Conservation (phyloP, 1,140 invertebrate species). For the Ooceraea biroi region DNA sequence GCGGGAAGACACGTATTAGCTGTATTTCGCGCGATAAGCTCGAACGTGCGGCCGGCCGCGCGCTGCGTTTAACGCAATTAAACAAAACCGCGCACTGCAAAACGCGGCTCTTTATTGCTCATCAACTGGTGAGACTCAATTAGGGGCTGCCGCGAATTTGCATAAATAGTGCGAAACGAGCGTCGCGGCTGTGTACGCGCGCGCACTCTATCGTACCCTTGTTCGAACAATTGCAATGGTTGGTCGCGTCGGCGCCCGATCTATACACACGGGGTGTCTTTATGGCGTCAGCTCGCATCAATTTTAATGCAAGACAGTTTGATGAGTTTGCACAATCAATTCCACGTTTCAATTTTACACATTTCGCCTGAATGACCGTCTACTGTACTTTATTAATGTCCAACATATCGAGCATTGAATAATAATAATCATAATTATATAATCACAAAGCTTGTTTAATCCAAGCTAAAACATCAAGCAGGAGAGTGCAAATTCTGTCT, state of each 20-base stretch:
- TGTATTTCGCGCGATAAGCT: constrained; percentile 20
- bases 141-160: constrained; percentile 74
- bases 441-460: no score
- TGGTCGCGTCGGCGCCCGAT: constrained; percentile 12
- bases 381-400: no score
- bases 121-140: constrained; percentile 72
- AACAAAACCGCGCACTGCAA: constrained; percentile 59
- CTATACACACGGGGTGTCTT: not conserved
- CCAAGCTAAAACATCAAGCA: no score
- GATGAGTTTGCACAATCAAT: no score
- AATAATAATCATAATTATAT: no score
- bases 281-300: no score
- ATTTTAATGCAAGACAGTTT: no score
- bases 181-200: constrained; percentile 25
- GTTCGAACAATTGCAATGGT: constrained; percentile 42
- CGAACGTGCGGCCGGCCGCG: not conserved
- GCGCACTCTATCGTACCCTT: constrained; percentile 34
- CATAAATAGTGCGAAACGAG: constrained; percentile 76
- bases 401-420: no score
- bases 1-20: not conserved
- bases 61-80: constrained; percentile 54
- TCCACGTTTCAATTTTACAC: no score
- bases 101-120: constrained; percentile 66
- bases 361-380: no score
- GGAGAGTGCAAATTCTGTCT: constrained; percentile 4